These are phyloP conservation scores for Phortica okadai DNA, from an alignment of 2,888 invertebrate genomes.

Conservation along the genomic window DNA sequence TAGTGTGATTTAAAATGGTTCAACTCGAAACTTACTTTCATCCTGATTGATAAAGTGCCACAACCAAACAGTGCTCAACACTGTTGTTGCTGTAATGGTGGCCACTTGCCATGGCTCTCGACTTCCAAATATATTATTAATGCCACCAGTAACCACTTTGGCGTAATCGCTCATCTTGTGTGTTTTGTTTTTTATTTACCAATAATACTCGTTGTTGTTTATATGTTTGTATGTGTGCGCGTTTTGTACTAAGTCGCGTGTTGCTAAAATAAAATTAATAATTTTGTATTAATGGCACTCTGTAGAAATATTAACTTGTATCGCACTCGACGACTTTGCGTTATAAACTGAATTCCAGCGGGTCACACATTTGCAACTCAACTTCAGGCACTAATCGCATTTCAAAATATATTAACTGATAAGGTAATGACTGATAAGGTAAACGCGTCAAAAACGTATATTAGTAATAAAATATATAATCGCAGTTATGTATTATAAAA, in stretches of 20 bases:
- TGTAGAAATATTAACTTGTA: slow-evolving; percentile 13
- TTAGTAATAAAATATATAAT: background rate
- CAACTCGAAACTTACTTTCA: slow-evolving; percentile 80
- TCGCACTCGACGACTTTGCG: slow-evolving; percentile 48
- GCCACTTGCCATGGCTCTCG: slow-evolving; percentile 91
- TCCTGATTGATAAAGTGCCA: slow-evolving; percentile 84
- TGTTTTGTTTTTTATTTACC: slow-evolving; percentile 16
- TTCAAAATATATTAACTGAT: slow-evolving; percentile 19
- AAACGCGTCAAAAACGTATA: background rate
- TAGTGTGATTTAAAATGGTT: background rate
- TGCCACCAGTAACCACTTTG: slow-evolving; percentile 73
- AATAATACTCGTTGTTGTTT: background rate
- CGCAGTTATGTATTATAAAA: background rate
- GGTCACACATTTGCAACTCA: background rate
- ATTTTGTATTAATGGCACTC: background rate
- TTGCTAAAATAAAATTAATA: slow-evolving; percentile 42
- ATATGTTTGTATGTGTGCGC: background rate
- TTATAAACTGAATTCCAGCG: slow-evolving; percentile 47
- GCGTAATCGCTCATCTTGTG: slow-evolving; percentile 65
- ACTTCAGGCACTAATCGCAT: background rate
- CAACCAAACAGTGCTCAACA: slow-evolving; percentile 84
- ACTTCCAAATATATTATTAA: slow-evolving; percentile 81
- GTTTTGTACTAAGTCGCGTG: slow-evolving; percentile 18
- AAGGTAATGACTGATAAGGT: background rate
- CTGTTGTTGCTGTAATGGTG: slow-evolving; percentile 85